A percentile compares a stretch with the other conserved stretches of the same genome.
phyloP scores from a whole-genome alignment of 2,888 invertebrate genomes.

The Drosophila colorata region DNA sequence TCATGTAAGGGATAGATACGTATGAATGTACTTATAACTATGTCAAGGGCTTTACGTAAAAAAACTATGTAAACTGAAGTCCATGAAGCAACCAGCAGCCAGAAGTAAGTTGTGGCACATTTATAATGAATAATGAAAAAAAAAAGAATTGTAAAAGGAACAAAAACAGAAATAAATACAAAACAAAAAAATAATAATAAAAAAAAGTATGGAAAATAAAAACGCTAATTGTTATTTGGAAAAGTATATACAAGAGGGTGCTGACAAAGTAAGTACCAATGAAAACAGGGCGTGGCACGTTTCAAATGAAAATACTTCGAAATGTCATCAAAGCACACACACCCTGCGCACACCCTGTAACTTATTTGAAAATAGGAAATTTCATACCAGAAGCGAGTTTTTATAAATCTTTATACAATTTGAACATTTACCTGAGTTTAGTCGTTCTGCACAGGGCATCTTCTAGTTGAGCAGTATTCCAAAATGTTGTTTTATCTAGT shows the following conservation, averaged over 20 bases:
- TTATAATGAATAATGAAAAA: slow-evolving; percentile 63
- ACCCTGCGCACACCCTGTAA: too few relatives aligned
- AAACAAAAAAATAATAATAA: slow-evolving; percentile 37
- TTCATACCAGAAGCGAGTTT: too few relatives aligned
- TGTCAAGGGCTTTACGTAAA: slow-evolving; percentile 68
- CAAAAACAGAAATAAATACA: slow-evolving; percentile 30
- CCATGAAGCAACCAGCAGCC: slow-evolving; percentile 37
- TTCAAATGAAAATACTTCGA: neutral
- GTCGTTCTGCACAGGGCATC: neutral
- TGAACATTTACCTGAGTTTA: too few relatives aligned
- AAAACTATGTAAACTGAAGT: slow-evolving; percentile 37
- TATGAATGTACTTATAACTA: slow-evolving; percentile 50
- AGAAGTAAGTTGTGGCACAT: slow-evolving; percentile 47
- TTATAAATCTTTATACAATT: too few relatives aligned
- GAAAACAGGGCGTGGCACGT: neutral
- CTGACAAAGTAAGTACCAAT: slow-evolving; percentile 17
- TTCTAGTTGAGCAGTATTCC: slow-evolving; percentile 1
- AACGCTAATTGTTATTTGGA: slow-evolving; percentile 17
- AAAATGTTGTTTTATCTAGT: neutral
- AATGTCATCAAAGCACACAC: neutral
- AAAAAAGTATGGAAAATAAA: slow-evolving; percentile 47
- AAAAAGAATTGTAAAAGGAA: slow-evolving; percentile 60
- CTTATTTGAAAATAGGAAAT: neutral
- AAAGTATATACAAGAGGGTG: neutral
- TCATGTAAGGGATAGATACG: slow-evolving; percentile 35